These are phyloP conservation scores for Ailuropoda melanoleuca DNA, from an alignment of 2,113 vertebrate species.

Conservation along the genomic window DNA sequence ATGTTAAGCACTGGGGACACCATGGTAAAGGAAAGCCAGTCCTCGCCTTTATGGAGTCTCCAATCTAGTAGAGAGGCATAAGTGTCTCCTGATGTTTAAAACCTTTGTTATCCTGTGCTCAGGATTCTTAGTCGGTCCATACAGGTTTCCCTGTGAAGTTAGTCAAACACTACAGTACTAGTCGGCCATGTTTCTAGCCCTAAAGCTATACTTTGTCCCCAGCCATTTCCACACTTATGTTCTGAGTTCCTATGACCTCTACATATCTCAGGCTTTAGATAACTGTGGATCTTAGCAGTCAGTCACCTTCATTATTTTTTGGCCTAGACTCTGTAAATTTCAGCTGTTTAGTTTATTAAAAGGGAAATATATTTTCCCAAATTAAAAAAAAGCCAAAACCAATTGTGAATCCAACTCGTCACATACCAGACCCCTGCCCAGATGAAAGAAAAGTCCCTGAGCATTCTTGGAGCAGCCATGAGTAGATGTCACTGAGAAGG, in stretches of 20 bases:
- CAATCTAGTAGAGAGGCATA: background rate
- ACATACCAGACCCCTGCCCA: background rate
- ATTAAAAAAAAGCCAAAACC: background rate
- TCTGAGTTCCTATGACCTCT: background rate
- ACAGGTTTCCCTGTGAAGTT: background rate
- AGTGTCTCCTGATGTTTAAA: background rate
- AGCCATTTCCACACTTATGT: background rate
- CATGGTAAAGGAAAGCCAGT: background rate
- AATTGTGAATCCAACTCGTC: background rate
- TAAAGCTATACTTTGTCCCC: background rate
- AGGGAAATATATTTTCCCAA: background rate
- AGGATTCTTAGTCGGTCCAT: background rate
- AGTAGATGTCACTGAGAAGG: background rate
- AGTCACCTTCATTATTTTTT: background rate
- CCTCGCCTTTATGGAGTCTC: background rate
- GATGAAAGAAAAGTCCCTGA: background rate
- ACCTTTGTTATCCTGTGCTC: background rate
- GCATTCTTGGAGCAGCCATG: background rate
- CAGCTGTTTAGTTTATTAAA: background rate
- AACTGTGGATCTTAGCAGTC: background rate
- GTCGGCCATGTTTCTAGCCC: background rate
- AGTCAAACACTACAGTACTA: background rate
- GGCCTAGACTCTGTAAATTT: background rate
- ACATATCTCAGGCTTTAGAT: background rate
- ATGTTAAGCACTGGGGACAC: background rate